Percentiles rank a stretch among this genome's conserved stretches.
Conservation (phyloP, 2,888 invertebrate genomes). For the Oxytorus armatus region DNA sequence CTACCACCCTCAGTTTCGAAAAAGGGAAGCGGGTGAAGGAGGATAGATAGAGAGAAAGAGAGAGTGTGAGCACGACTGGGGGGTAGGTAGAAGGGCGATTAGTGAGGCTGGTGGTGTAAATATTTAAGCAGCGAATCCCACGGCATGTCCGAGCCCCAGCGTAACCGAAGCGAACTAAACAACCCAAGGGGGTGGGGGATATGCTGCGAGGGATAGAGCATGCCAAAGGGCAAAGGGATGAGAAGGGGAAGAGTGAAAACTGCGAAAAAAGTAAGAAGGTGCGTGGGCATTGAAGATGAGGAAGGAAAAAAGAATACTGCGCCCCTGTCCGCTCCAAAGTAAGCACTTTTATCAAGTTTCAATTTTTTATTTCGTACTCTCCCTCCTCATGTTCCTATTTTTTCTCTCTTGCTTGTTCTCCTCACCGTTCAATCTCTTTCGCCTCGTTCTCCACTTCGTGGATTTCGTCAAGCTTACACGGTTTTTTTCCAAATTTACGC, state of each 20-base stretch:
- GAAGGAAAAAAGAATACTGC: constrained; percentile 6
- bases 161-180: constrained; percentile 59
- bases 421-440: constrained; percentile 9
- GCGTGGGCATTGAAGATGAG: constrained; percentile 44
- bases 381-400: constrained; percentile 6
- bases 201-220: constrained; percentile 37
- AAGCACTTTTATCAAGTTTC: constrained; percentile 59
- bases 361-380: constrained; percentile 29
- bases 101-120: constrained; percentile 73
- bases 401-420: constrained; percentile 3
- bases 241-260: constrained; percentile 60
- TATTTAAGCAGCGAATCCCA: constrained; percentile 78
- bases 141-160: constrained; percentile 56
- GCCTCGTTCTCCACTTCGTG: neutral
- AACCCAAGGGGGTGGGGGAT: constrained; percentile 47
- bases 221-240: constrained; percentile 35
- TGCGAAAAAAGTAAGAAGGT: constrained; percentile 32
- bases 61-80: constrained; percentile 26
- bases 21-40: constrained; percentile 42
- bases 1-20: constrained; percentile 38
- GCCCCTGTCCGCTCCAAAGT: constrained; percentile 33
- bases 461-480: neutral
- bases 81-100: constrained; percentile 44
- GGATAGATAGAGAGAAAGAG: constrained; percentile 47
- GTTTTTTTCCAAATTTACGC: too few species aligned